Conservation (phyloP, 2,888 invertebrate species). For the Spatulosminthurus flaviceps region DNA sequence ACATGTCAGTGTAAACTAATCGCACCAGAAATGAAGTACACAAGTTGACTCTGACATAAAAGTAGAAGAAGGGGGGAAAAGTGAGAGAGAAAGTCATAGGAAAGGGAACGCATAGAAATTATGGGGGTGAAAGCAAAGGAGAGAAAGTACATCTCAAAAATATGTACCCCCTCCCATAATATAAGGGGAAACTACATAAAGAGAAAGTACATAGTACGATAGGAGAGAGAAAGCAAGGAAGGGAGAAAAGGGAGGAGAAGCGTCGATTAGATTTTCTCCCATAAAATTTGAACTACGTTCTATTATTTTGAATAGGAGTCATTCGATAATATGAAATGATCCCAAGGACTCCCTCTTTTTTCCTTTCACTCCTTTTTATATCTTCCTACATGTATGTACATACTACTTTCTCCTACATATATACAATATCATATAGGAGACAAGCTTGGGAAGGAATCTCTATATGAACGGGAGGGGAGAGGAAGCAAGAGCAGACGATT, state of each 20-base stretch:
- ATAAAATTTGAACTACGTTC: constrained; percentile 36
- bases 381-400: too few species aligned
- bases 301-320: constrained; percentile 40
- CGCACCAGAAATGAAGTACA: too few species aligned
- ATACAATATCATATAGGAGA: too few species aligned
- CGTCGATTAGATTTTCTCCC: constrained; percentile 26
- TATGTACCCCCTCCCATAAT: too few species aligned
- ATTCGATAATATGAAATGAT: constrained; percentile 42
- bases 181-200: too few species aligned
- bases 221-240: constrained; percentile 5
- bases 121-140: not conserved
- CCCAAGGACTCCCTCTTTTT: not conserved
- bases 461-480: not conserved
- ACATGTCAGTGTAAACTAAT: too few species aligned
- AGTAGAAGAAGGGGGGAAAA: too few species aligned
- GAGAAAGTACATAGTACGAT: too few species aligned
- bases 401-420: too few species aligned
- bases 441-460: not conserved
- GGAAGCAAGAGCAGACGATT: not conserved
- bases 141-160: too few species aligned
- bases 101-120: not conserved
- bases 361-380: not conserved
- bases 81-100: not conserved
- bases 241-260: not conserved
- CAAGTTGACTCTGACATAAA: too few species aligned